phyloP scores from a whole-genome alignment of 2,797 vertebrate genomes.

The Steatocranus sp. region DNA sequence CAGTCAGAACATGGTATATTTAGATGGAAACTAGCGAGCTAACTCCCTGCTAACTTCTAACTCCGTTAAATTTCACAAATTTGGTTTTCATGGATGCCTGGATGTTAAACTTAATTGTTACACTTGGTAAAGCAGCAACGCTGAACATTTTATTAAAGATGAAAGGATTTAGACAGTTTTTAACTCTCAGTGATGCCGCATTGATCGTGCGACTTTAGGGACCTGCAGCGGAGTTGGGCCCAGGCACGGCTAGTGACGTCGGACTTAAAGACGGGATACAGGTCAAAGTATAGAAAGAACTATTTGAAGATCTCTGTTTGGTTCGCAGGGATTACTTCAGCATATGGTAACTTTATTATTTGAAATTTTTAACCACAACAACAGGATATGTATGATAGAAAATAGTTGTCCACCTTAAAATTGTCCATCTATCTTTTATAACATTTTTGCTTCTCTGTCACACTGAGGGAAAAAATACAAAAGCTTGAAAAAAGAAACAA shows the following conservation, averaged over 20 bases:
- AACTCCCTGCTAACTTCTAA: neutral
- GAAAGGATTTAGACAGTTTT: neutral
- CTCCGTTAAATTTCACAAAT: accelerated
- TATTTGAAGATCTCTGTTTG: neutral
- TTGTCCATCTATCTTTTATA: neutral
- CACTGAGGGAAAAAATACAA: neutral
- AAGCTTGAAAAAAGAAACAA: neutral
- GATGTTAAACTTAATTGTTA: neutral
- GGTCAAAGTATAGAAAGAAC: neutral
- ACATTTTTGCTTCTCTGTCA: neutral
- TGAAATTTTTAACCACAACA: neutral
- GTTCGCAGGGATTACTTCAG: neutral
- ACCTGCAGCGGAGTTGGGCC: neutral
- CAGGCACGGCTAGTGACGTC: neutral
- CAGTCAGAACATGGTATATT: neutral
- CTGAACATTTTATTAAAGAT: neutral
- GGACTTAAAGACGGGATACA: neutral
- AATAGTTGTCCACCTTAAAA: neutral
- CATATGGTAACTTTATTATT: neutral
- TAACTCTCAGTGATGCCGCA: neutral
- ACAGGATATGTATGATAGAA: neutral
- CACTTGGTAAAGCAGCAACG: neutral
- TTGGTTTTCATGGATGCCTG: neutral
- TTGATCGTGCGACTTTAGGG: neutral
- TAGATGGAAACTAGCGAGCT: neutral